Evolutionary conservation across 2,797 vertebrate species (phyloP).

Genomic region (Cuculus canorus): DNA sequence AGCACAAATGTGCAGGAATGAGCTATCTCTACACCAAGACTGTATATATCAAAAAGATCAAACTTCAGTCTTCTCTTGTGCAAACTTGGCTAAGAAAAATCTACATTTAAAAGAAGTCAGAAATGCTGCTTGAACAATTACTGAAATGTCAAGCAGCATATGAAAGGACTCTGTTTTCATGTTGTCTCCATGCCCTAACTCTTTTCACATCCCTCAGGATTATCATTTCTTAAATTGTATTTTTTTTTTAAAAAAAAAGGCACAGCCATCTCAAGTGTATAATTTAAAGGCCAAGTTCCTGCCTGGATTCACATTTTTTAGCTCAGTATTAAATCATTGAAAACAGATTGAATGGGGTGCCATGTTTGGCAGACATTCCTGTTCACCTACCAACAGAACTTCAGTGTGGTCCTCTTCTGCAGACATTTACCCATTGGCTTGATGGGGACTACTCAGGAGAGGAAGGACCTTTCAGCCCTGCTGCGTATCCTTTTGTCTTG

Average conservation of each 20-base stretch:
- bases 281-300: neutral
- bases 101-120: neutral
- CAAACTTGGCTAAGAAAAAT: neutral
- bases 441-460: neutral
- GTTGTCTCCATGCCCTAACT: neutral
- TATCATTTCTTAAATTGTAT: neutral
- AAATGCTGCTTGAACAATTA: neutral
- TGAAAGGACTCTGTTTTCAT: neutral
- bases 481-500: neutral
- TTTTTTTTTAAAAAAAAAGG: neutral
- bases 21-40: neutral
- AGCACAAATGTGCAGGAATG: neutral
- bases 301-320: slow-evolving; percentile 18
- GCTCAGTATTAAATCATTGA: neutral
- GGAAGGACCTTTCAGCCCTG: neutral
- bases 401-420: slow-evolving; percentile 3
- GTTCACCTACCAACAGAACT: neutral
- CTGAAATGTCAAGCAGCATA: slow-evolving; percentile 29
- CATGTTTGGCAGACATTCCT: neutral
- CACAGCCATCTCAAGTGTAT: neutral
- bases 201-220: slow-evolving; percentile 10
- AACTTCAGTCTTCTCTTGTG: neutral
- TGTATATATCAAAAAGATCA: neutral
- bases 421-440: neutral
- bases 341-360: neutral